A percentile compares a stretch with the other conserved stretches of the same genome.
phyloP scores from a whole-genome alignment of 1,140 invertebrate genomes.

The Platorchestia sp. region DNA sequence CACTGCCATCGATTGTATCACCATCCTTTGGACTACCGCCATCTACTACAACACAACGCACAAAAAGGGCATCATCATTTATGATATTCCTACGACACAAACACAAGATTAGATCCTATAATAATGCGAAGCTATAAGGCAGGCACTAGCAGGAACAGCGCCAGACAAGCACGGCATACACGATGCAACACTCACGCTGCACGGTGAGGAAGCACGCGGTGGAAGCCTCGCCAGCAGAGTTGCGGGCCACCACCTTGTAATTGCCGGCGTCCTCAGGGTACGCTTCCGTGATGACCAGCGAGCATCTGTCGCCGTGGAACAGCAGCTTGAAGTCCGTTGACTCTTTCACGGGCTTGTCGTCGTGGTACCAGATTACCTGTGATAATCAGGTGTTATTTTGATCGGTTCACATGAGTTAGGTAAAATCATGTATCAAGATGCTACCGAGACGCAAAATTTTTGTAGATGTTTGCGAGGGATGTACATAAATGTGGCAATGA shows the following conservation, averaged over 20 bases:
- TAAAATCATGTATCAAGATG: background rate
- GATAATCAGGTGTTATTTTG: slow-evolving; percentile 50
- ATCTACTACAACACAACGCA: too few relatives aligned
- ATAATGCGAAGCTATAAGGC: too few relatives aligned
- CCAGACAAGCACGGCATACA: background rate
- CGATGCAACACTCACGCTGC: slow-evolving; percentile 25
- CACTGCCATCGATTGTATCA: too few relatives aligned
- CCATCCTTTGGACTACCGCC: too few relatives aligned
- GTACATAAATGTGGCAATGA: background rate
- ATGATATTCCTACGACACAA: too few relatives aligned
- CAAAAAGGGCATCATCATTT: too few relatives aligned
- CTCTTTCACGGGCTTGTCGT: slow-evolving; percentile 86
- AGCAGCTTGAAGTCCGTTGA: slow-evolving; percentile 84
- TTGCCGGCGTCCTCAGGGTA: slow-evolving; percentile 82
- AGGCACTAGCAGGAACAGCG: too few relatives aligned
- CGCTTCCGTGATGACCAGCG: slow-evolving; percentile 82
- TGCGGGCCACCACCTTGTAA: slow-evolving; percentile 86
- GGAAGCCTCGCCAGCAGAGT: slow-evolving; percentile 83
- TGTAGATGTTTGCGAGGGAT: background rate
- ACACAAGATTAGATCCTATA: too few relatives aligned
- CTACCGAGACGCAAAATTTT: background rate
- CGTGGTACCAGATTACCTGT: slow-evolving; percentile 88
- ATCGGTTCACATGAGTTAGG: background rate
- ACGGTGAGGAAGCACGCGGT: slow-evolving; percentile 80
- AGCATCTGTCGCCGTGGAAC: slow-evolving; percentile 86